Evolutionary conservation across 2,113 vertebrate genomes (phyloP).

Genomic region (Pimephales promelas): DNA sequence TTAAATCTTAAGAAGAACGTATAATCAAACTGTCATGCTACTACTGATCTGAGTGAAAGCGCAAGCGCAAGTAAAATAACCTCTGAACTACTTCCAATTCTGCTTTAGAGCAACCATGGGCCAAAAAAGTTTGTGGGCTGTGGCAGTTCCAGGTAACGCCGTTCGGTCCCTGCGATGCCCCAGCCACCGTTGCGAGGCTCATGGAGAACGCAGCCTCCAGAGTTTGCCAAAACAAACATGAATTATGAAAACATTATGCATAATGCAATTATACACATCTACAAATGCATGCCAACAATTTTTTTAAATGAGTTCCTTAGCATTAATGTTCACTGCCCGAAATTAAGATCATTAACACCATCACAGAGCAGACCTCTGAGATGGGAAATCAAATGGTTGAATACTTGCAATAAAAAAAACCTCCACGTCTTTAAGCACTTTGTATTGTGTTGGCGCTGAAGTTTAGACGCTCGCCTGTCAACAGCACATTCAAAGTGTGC

Average conservation of each 20-base stretch:
- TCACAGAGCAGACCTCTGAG: background rate
- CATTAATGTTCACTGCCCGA: background rate
- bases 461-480: background rate
- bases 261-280: background rate
- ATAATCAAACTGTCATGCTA: background rate
- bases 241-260: too few relatives aligned
- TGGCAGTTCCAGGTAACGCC: background rate
- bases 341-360: background rate
- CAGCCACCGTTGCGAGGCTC: background rate
- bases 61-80: background rate
- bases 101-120: background rate
- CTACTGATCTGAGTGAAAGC: background rate
- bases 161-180: background rate
- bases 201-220: background rate
- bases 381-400: background rate
- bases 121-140: background rate
- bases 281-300: background rate
- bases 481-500: background rate
- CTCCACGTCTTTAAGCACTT: background rate
- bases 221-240: background rate
- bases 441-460: constrained; percentile 1
- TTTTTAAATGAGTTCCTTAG: background rate
- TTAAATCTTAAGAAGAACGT: background rate
- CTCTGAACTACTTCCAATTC: background rate
- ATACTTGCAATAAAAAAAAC: background rate